Evolutionary conservation across 1,140 invertebrate genomes (phyloP), one percentile per base, ranked within the genome.

Genomic region (Oreohelix idahoensis): DNA sequence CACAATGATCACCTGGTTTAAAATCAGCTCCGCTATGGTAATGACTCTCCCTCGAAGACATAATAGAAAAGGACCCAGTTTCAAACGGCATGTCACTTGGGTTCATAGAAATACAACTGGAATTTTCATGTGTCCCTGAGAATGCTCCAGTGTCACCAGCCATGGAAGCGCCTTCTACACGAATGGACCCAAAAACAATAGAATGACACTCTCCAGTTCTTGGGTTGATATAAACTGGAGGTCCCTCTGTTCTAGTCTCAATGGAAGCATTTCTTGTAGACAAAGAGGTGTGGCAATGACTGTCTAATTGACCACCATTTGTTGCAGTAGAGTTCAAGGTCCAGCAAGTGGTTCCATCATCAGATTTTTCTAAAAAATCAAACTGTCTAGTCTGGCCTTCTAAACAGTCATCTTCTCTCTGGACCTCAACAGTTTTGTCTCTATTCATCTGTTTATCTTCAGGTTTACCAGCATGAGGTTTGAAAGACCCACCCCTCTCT

Each of bases 161-260:
- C 63, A 66, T 11, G n/a, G 63, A 66, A 32, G 11, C 17, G 8
- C 29, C n/a, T 32, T 66, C 63, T 11, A 4, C 63, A 66, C 8
- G 23, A 23, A 66, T 8, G n/a, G 63, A 66, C 0, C 63, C 63
- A 66, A 66, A 66, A 32, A 66, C 63, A 17, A 66, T 29, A 17
- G 63, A 66, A 32, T 66, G 63, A 35, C 63, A 66, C 17, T 66
- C 63, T 11, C 63, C 63, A 32, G 63, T 66, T 66, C 63, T 66
- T 32, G 63, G 63, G 63, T 66, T 11, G 32, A 66, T 11, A 66
- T 66, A 66, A 66, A 66, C 29, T 13, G 2, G 63, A 17, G 29
- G 8, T 32, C 1, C 32, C 4, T 66, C 0, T 66, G 5, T 11
- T 35, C 23, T 23, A 58, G 53, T 23, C 20, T 58, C 53, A 58